Percentiles rank a stretch among this genome's conserved stretches.
Conservation (phyloP, 2,113 vertebrate species). For the Trogon surrucura region DNA sequence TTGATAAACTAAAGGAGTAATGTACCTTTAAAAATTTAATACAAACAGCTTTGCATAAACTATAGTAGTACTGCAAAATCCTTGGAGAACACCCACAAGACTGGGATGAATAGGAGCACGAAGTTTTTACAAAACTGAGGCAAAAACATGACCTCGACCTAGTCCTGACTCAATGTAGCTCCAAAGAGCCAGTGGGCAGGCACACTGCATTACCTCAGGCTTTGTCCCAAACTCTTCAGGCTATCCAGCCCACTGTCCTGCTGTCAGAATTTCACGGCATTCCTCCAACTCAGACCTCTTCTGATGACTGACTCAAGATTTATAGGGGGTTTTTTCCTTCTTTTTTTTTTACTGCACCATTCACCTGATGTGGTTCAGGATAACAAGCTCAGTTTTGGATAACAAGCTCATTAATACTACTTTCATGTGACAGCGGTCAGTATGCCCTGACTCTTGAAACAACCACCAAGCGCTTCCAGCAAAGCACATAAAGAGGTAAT, state of each 20-base stretch:
- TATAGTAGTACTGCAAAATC: not conserved
- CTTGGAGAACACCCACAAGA: not conserved
- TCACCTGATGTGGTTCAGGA: not conserved
- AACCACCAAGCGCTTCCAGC: not conserved
- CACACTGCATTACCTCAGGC: not conserved
- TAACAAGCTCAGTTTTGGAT: not conserved
- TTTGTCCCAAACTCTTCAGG: not conserved
- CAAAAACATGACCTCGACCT: not conserved
- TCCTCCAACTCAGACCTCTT: not conserved
- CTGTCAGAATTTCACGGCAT: not conserved
- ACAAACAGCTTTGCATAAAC: not conserved
- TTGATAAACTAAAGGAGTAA: not conserved
- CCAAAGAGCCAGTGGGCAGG: not conserved
- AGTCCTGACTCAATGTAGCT: not conserved
- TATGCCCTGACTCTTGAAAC: conserved; percentile 16
- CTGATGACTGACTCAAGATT: not conserved
- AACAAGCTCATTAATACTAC: not conserved
- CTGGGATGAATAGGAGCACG: not conserved
- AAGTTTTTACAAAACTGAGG: not conserved
- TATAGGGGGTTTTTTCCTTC: not conserved
- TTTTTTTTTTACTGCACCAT: not conserved
- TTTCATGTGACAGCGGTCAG: not conserved
- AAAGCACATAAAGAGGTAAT: not conserved
- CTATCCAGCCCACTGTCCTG: not conserved
- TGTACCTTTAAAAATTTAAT: not conserved